These are phyloP conservation scores for Sinosuthora webbiana DNA, from an alignment of 2,113 vertebrate species.

Conservation along the genomic window DNA sequence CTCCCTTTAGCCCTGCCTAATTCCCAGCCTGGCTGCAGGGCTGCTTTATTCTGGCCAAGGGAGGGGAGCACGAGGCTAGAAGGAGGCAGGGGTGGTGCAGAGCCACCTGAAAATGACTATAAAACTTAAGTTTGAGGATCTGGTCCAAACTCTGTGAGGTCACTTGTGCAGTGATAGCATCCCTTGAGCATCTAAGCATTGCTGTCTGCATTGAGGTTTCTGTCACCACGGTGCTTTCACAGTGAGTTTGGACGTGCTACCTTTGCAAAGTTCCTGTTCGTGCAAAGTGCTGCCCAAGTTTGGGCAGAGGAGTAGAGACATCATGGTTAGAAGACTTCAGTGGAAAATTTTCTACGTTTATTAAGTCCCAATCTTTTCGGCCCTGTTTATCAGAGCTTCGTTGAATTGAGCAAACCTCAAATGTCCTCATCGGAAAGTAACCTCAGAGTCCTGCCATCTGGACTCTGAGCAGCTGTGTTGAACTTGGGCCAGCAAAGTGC, in stretches of 20 bases:
- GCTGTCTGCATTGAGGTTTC: background rate
- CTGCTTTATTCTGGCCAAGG: background rate
- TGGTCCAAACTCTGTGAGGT: background rate
- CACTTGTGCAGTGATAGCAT: background rate
- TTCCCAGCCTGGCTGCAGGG: background rate
- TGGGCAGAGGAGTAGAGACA: background rate
- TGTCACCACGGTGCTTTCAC: background rate
- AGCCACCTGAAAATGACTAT: background rate
- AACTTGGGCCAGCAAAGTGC: background rate
- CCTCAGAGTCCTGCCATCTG: background rate
- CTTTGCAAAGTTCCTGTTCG: background rate
- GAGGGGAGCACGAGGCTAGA: rapidly evolving
- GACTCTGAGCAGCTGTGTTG: background rate
- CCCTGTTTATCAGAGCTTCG: background rate
- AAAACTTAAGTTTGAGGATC: background rate
- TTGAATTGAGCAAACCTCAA: background rate
- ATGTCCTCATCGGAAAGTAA: background rate
- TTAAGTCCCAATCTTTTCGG: background rate
- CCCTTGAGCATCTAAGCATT: too few species aligned
- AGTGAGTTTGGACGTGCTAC: background rate
- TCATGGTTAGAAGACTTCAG: background rate
- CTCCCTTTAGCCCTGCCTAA: background rate
- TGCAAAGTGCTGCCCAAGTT: background rate
- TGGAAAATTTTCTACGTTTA: background rate
- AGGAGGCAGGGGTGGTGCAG: background rate